A percentile compares a stretch with the other conserved stretches of the same genome.
phyloP scores from a whole-genome alignment of 2,888 invertebrate genomes.

The Ptychoptera contaminata region DNA sequence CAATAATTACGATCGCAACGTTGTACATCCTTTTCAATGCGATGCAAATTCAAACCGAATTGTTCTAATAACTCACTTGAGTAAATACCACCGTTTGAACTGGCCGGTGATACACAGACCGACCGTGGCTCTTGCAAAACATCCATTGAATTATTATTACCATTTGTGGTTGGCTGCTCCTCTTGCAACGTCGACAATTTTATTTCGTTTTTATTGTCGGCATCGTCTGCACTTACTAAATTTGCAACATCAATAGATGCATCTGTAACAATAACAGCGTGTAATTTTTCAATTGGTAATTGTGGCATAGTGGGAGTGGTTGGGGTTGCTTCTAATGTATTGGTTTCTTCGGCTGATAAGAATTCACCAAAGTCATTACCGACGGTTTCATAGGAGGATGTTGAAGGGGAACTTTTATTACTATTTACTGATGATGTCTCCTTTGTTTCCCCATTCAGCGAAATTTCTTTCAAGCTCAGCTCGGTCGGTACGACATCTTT shows the following conservation, averaged over 20 bases:
- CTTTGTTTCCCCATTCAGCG: conserved; percentile 2
- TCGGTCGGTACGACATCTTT: conserved; percentile 3
- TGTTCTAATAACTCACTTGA: conserved; percentile 72
- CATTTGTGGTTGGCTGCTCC: conserved; percentile 24
- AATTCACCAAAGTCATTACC: conserved; percentile 29
- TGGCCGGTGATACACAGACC: conserved; percentile 69
- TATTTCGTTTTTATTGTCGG: conserved; percentile 34
- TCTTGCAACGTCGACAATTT: conserved; percentile 44
- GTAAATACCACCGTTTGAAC: conserved; percentile 82
- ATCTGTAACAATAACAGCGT: conserved; percentile 55
- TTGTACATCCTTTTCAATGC: conserved; percentile 94
- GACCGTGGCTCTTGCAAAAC: conserved; percentile 35
- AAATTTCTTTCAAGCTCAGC: conserved; percentile 6
- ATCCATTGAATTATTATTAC: conserved; percentile 18
- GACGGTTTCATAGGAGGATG: conserved; percentile 30
- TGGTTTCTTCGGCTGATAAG: neutral
- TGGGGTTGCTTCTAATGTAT: neutral
- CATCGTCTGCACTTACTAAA: conserved; percentile 19
- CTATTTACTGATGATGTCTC: conserved; percentile 5
- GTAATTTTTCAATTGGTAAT: conserved; percentile 13
- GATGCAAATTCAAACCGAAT: conserved; percentile 77
- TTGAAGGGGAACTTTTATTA: conserved; percentile 24
- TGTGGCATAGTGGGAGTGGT: neutral
- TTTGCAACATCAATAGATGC: conserved; percentile 49
- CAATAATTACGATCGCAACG: conserved; percentile 88